Percentiles rank a stretch among this genome's conserved stretches.
Conservation (phyloP, 2,113 vertebrate genomes). For the Phylloscopus trochilus region DNA sequence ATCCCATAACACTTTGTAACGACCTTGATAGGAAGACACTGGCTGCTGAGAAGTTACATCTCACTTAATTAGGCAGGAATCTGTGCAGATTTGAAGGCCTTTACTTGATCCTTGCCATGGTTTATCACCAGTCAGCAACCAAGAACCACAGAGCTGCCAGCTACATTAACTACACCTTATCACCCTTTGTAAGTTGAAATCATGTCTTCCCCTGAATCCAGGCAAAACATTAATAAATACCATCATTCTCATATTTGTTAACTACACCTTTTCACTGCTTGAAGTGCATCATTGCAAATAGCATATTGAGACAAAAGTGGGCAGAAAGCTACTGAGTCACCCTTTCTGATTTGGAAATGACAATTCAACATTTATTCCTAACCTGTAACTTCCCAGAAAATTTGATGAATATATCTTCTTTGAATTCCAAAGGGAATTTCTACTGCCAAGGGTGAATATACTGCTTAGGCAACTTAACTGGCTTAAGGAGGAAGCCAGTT, state of each 20-base stretch:
- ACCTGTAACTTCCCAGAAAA: background rate
- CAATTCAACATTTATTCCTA: background rate
- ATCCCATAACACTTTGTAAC: background rate
- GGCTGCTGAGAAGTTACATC: background rate
- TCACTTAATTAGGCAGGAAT: background rate
- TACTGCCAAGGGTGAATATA: background rate
- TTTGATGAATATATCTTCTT: background rate
- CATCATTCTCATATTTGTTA: background rate
- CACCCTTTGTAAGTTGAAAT: background rate
- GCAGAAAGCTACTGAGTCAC: background rate
- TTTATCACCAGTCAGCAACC: background rate
- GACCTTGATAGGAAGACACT: background rate
- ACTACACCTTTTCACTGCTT: background rate
- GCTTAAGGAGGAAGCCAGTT: background rate
- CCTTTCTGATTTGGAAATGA: background rate
- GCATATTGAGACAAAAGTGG: background rate
- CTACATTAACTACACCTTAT: background rate
- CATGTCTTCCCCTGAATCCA: background rate
- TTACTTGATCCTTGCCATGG: background rate
- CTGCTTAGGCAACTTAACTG: background rate
- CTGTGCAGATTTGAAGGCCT: background rate
- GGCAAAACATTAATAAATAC: background rate
- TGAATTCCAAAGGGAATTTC: background rate
- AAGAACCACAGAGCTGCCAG: rapidly evolving
- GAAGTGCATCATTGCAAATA: background rate